Conservation (phyloP, 2,113 vertebrate genomes). For the Pangasianodon gigas region DNA sequence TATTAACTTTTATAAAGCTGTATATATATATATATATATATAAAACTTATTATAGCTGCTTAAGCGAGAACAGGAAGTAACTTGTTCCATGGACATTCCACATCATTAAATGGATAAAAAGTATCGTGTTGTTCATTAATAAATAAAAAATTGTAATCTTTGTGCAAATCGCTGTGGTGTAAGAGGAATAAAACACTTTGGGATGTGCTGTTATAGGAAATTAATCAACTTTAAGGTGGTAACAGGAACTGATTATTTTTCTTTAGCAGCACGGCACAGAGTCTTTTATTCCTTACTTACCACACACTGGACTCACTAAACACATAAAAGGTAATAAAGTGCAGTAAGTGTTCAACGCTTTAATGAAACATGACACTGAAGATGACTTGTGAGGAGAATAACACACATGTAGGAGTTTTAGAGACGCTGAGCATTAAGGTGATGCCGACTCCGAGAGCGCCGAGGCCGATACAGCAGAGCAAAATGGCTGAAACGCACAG, state of each 20-base stretch:
- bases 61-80: no score
- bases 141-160: no score
- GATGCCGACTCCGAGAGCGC: neutral
- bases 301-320: neutral
- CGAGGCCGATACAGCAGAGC: neutral
- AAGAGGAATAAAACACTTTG: neutral
- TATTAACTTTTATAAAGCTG: no score
- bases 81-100: no score
- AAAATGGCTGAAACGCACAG: neutral
- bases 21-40: no score
- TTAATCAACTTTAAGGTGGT: neutral
- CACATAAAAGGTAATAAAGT: no score
- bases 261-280: neutral
- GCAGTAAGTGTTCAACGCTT: neutral
- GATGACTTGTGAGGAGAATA: neutral
- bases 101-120: no score
- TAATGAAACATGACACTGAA: neutral
- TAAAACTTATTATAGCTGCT: no score
- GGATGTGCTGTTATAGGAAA: neutral
- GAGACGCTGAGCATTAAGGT: neutral
- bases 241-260: neutral
- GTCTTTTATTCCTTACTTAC: neutral
- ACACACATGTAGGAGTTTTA: neutral
- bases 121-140: no score
- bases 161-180: no score